Base-by-base conservation (phyloP, 2,888 invertebrate species). In the Cephus rjabovi region DNA sequence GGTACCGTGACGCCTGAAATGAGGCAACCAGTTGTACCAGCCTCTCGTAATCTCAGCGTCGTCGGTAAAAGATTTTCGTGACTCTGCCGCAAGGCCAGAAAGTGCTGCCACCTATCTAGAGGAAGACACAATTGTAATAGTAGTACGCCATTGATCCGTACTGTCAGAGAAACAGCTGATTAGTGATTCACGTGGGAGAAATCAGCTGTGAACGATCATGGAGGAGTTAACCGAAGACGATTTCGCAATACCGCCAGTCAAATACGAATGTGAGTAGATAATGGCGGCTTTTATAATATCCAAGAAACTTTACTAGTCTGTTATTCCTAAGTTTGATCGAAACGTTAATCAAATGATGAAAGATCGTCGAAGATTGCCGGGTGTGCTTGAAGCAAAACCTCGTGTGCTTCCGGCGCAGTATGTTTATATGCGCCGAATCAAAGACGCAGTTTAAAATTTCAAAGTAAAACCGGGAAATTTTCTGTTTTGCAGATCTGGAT, bases 201-300 rank as follows among this genome's bases (percentile, higher is more conserved):
- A 89, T 90, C 91, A 91, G 91, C 90, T 91, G 90, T 88, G 87
- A 77, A 77, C 79, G 69, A 82, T 78, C 76, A 87, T 86, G 86
- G 87, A 88, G 73, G 87, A 89, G 75, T 93, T 94, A 79, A 93
- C 93, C 75, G 93, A 94, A 81, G 95, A 95, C 80, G 94, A 96
- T 87, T 94, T 95, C 82, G 87, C 91, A 78, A 89, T 96, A 85
- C 94, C 96, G 0, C 93, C 94, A 35, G 90, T 93, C 33, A 96
- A 97, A 93, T 97, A 96, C 90, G 97, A 97, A 93, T 97, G 97
- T 97, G 92, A 95, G 96, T 92, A 84, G 12, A 12, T 15, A 31
- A 0, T 23, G 34, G 12, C 71, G 33, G 2, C 56, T 31, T 71
- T 71, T 71, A 31, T 31, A 23, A 56, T 23, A 56, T 56, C 23